Evolutionary conservation across 2,888 invertebrate genomes (phyloP), one percentile per base, ranked within the genome.

Genomic region (Thelaira solivaga): DNA sequence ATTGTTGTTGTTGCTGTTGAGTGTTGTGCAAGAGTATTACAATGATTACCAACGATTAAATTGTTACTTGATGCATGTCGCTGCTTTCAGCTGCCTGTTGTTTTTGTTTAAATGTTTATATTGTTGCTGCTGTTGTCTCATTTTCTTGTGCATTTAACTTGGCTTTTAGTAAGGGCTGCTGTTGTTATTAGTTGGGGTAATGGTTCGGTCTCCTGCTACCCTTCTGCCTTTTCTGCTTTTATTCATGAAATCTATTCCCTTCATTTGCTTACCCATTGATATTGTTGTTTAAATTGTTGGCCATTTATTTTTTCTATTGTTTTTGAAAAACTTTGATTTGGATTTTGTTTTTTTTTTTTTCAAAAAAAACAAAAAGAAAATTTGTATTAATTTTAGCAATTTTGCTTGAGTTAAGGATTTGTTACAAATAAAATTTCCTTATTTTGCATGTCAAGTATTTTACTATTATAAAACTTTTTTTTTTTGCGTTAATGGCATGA

Each of bases 41-140:
- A 78, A 69, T 78, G 62, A 78, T 64, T 69, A 69, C 65, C 69
- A 74, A 61, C 69, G 74, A 78, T 78, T 78, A 71, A 74, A 74
- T 78, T 78, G 74, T 78, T 78, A 78, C 71, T 65, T 78, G 74
- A 78, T 74, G 65, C 59, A 74, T 71, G 65, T 59, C 57, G 20
- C 11, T 67, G 10, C 34, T 13, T 74, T 20, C 22, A 43, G 22
- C 36, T 41, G n/a, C 13, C 8, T 11, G 16, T 2, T 65, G 31
- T 36, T 47, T 8, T 2, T 6, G 31, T n/a, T 34, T 4, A 2
- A n/a, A n/a, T 31, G 0, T 34, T 51, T 0, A 5, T 36, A 18
- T 22, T 29, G 8, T 7, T 55, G 51, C 31, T 7, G 11, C 26
- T 29, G 13, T 18, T 59, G 53, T 29, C 55, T 62, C 34, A 59